A percentile compares a stretch with the other conserved stretches of the same genome.
Conservation (phyloP, 2,113 vertebrate genomes). For the Tenebrosternarchus preto region DNA sequence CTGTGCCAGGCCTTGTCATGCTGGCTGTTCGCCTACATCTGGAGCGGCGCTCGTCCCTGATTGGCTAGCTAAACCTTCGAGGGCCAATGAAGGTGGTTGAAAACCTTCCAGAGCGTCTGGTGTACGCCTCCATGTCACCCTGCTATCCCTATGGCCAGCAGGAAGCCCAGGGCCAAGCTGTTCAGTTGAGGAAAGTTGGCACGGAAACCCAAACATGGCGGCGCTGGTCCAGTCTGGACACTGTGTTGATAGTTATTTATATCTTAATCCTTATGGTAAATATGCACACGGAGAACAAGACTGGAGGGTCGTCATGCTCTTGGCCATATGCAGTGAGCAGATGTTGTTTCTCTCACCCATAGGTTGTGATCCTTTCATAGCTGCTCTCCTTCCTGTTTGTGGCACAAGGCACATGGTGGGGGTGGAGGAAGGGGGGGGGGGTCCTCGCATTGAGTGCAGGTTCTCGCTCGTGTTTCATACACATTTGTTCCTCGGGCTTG, state of each 20-base stretch:
- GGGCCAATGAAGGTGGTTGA: slow-evolving; percentile 9
- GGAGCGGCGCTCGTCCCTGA: background rate
- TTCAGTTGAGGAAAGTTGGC: slow-evolving; percentile 44
- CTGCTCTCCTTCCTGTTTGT: background rate
- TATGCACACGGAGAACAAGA: background rate
- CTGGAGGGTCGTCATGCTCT: slow-evolving; percentile 16
- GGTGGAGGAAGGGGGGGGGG: too few relatives aligned
- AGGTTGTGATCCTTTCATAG: background rate
- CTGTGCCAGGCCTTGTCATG: too few relatives aligned
- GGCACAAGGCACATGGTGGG: background rate
- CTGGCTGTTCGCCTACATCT: too few relatives aligned
- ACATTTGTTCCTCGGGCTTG: background rate
- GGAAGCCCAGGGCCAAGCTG: slow-evolving; percentile 47
- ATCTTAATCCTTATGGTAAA: background rate
- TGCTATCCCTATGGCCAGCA: slow-evolving; percentile 27
- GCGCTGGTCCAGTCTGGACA: slow-evolving; percentile 22
- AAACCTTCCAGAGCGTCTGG: slow-evolving; percentile 28
- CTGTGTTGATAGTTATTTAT: slow-evolving; percentile 39
- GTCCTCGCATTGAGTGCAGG: background rate
- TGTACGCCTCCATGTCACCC: slow-evolving; percentile 10
- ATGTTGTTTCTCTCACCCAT: slow-evolving; percentile 14
- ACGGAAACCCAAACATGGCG: slow-evolving; percentile 12
- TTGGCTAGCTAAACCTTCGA: slow-evolving; percentile 31
- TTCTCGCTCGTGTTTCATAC: background rate
- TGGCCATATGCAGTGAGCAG: slow-evolving; percentile 7